A percentile compares a stretch with the other conserved stretches of the same genome.
These are phyloP conservation scores for Pantelozetes paolii DNA, from an alignment of 2,888 invertebrate genomes.

Conservation along the genomic window DNA sequence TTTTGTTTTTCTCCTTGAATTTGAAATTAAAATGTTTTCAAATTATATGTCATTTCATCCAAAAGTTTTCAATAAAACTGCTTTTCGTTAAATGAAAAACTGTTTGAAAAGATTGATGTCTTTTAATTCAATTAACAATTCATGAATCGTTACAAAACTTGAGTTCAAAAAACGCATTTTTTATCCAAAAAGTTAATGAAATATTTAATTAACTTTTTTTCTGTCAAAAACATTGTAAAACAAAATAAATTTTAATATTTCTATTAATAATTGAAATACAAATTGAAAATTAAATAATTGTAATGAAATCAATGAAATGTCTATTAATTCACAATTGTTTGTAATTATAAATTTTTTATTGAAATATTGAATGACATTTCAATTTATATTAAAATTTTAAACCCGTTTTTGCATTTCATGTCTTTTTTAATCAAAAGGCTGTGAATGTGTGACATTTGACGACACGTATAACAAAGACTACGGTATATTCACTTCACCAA, in stretches of 20 bases:
- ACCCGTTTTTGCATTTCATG: neutral
- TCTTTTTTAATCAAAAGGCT: slow-evolving; percentile 55
- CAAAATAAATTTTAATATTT: too few relatives aligned
- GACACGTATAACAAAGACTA: slow-evolving; percentile 71
- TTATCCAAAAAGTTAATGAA: neutral
- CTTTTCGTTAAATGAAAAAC: too few relatives aligned
- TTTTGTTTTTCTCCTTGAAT: too few relatives aligned
- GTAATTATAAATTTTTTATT: too few relatives aligned
- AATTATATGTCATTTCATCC: too few relatives aligned
- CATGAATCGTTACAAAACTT: neutral
- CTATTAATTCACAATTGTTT: too few relatives aligned
- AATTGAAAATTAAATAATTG: too few relatives aligned
- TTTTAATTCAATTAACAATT: neutral
- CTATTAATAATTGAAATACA: too few relatives aligned
- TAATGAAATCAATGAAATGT: too few relatives aligned
- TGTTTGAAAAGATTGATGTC: neutral
- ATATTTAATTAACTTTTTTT: neutral
- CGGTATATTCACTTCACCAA: slow-evolving; percentile 76
- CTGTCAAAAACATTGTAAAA: neutral
- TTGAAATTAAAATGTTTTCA: too few relatives aligned
- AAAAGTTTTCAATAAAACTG: too few relatives aligned
- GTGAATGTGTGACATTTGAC: slow-evolving; percentile 75
- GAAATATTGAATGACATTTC: neutral
- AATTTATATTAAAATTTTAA: neutral
- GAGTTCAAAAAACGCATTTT: neutral